Evolutionary conservation across 2,797 vertebrate genomes (phyloP).

Genomic region (Phrynocephalus forsythii): DNA sequence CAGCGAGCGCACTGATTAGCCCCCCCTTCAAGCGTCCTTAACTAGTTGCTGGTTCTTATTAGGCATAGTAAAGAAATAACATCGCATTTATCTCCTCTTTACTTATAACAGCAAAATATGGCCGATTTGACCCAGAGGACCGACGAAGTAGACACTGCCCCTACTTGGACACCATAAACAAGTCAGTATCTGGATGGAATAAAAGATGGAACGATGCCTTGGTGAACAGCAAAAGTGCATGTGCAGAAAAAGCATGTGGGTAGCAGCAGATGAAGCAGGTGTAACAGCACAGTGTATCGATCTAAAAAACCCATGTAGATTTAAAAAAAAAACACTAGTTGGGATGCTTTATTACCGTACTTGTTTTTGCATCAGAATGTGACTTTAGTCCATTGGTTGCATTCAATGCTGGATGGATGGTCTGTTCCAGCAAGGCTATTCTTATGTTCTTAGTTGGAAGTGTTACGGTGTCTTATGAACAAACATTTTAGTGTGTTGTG

Average conservation of each 20-base stretch:
- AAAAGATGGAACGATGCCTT: neutral
- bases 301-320: neutral
- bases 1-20: neutral
- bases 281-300: neutral
- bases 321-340: neutral
- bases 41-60: neutral
- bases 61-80: no score
- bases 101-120: constrained; percentile 79
- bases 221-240: neutral
- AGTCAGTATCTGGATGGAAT: constrained; percentile 71
- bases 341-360: neutral
- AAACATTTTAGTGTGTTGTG: neutral
- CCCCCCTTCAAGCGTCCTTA: neutral
- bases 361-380: neutral
- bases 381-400: neutral
- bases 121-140: constrained; percentile 84
- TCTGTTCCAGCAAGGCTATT: no score
- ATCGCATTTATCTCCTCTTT: neutral
- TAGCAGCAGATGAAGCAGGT: neutral
- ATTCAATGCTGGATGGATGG: no score
- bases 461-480: no score
- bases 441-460: no score
- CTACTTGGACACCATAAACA: constrained; percentile 96
- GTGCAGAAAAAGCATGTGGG: neutral
- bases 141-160: constrained; percentile 94